Evolutionary conservation across 2,113 vertebrate genomes (phyloP), one percentile per base, ranked within the genome.

Genomic region (Elephas maximus): DNA sequence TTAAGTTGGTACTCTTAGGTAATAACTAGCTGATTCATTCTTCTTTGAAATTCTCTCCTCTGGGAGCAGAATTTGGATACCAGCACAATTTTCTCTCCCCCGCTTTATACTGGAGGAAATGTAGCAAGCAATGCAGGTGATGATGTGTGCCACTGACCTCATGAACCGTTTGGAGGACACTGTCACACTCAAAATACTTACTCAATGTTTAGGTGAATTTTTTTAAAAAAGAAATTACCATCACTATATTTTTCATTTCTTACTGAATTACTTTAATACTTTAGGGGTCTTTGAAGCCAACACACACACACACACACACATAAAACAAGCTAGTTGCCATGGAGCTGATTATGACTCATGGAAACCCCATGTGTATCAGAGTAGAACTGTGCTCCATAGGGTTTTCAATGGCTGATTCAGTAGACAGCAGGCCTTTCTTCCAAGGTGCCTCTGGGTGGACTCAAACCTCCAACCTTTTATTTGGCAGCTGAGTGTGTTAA

Each of bases 211-310:
- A 45, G 3, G 14, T 48, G 44, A 73, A 78, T 90, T 23, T 62
- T 23, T 62, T 62, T 21, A 57, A 57, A 10, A 30, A 86, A 41
- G 74, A 37, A 76, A 69, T 82, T 45, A 48, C 20, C 20, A 44
- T n/a, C 69, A 79, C n/a, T 67, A 15, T 67, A 60, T 45, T 33
- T 77, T 89, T 79, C 53, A 88, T 76, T 83, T 86, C 33, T 65
- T 77, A 89, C 28, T 73, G 33, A 93, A 62, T 79, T 76, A 85
- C 51, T 45, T 21, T 9, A 44, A 91, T 15, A 80, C 57, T 41
- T 93, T 69, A 82, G 44, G n/a, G 87, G 48, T 90, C 92, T 83
- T 57, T 92, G 28, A 91, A 69, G 65, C 6, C n/a, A 80, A 24
- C 4, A 65, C n/a, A 48, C 33, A 87, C 63, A 65, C 53, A 65